Evolutionary conservation across 1,140 invertebrate species (phyloP), one percentile per base, ranked within the genome.

Genomic region (Phymastichus coffea): DNA sequence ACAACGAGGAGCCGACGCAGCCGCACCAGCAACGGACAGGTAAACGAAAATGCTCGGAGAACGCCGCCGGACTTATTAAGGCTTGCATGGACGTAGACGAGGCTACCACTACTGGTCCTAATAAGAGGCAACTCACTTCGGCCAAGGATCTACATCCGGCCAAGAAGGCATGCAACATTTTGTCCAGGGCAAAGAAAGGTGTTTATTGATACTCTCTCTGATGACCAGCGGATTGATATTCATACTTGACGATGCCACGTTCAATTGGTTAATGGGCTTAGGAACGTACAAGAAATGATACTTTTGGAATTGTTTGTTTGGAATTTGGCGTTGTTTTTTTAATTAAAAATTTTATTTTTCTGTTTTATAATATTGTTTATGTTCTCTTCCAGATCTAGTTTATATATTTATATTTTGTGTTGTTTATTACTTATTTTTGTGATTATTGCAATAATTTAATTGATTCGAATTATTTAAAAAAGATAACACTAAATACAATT

Each of bases 21-120:
- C 55, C 38, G 9, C 35, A 20, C 8, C 75, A 79, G 52, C 70
- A 75, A 74, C 70, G 85, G 78, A 69, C 76, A 70, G 78, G 80
- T 63, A 87, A 87, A 73, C 74, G 87, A 66, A 87, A 88, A 77
- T 86, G 83, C 66, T 86, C 84, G 25, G 87, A 88, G 67, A 87
- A 86, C 70, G 84, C 85, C 33, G 83, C 82, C 20, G 86, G 87
- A 74, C 71, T 87, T 33, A 86, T 87, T 49, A 87, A 88, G 73
- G 85, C 83, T 55, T 87, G 85, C 68, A 87, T 87, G 79, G 86
- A 84, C 38, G 78, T 87, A 25, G 85, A 86, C 57, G 84, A 85
- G 64, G n/a, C n/a, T n/a, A 71, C 69, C 57, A 1, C 59, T 55
- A 52, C 52, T 49, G 76, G 71, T 63, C 67, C 71, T 61, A 58